Evolutionary conservation across 2,113 vertebrate species (phyloP).

Genomic region (Chinchilla lanigera): DNA sequence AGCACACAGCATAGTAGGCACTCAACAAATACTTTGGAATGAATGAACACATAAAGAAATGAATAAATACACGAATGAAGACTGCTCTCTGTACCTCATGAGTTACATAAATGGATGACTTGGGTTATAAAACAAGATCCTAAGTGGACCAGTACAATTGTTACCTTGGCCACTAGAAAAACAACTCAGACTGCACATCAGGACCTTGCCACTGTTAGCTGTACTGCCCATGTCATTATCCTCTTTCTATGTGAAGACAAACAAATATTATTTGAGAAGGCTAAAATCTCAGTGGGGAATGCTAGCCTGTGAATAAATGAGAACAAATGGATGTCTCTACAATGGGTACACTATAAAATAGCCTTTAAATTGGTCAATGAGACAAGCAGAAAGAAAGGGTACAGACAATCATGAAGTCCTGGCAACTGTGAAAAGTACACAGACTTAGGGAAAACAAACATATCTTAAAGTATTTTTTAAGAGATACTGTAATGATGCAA

Average conservation of each 20-base stretch:
- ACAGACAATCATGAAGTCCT: neutral
- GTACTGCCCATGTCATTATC: neutral
- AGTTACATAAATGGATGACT: neutral
- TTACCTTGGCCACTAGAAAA: neutral
- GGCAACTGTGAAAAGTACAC: slow-evolving; percentile 48
- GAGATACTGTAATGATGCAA: neutral
- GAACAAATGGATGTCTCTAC: slow-evolving; percentile 60
- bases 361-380: slow-evolving; percentile 57
- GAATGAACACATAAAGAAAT: slow-evolving; percentile 1
- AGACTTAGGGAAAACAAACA: slow-evolving; percentile 14
- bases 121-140: neutral
- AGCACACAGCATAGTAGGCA: neutral
- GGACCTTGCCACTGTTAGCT: neutral
- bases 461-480: neutral
- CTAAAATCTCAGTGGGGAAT: slow-evolving; percentile 8
- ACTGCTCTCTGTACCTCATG: neutral
- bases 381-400: slow-evolving; percentile 63
- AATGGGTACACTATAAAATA: slow-evolving; percentile 25
- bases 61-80: neutral
- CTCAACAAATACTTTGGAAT: slow-evolving; percentile 28
- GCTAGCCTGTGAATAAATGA: slow-evolving; percentile 47
- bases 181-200: neutral
- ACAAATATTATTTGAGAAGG: slow-evolving; percentile 27
- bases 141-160: neutral
- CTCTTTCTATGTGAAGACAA: slow-evolving; percentile 41